Evolutionary conservation across 2,888 invertebrate species (phyloP), one percentile per base, ranked within the genome.

Genomic region (Lithophane leautieri): DNA sequence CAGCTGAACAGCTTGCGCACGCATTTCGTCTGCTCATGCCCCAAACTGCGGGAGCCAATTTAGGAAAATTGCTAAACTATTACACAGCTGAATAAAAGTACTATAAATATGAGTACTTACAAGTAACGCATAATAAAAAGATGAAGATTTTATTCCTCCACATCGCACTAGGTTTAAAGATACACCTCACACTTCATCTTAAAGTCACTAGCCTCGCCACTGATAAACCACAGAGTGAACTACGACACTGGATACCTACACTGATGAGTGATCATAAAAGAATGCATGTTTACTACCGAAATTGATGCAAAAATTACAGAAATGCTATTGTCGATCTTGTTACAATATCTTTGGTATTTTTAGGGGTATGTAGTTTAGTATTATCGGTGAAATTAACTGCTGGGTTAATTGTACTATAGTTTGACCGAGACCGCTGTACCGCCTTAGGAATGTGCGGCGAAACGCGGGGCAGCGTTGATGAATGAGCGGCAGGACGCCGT

Each of bases 211-310:
- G n/a, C 22, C n/a, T 34, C 42, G 14, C 4, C 19, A 58, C 58
- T 22, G 40, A 14, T 14, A 4, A 25, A 60, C 40, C 12, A 11
- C 14, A 61, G 7, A 83, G 28, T 25, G 44, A n/a, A 40, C 28
- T 40, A 22, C 16, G 22, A 44, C 4, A 34, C 54, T 40, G 40
- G n/a, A 62, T 19, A 19, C 47, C 2, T 52, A n/a, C 60, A 44
- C 63, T 66, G 61, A 56, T 22, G 16, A 44, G 34, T 34, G 34
- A 34, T 34, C 6, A 34, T 16, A 6, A 7, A 66, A 56, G 61
- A 80, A 76, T 80, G 82, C 19, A 1, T 76, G 85, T 82, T 81
- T 84, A 76, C 54, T 52, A 70, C 19, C 9, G 3, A 54, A 42
- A 2, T 67, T 56, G 80, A 74, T 83, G 54, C 81, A 81, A 62